Evolutionary conservation across 2,113 vertebrate species (phyloP).

Genomic region (Podocnemis expansa): DNA sequence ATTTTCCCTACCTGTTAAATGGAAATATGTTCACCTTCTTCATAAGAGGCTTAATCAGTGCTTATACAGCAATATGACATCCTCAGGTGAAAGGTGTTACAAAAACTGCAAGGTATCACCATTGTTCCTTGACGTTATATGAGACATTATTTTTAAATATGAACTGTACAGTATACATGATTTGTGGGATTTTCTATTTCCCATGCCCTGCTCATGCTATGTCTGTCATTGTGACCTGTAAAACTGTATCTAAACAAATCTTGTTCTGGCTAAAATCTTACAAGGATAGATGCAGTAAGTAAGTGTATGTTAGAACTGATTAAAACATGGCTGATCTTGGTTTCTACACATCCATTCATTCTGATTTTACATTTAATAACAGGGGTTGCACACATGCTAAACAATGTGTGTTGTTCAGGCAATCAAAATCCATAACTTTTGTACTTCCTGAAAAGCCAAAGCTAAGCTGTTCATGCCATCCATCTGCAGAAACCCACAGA

Average conservation of each 20-base stretch:
- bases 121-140: background rate
- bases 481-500: constrained; percentile 36
- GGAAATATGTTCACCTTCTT: background rate
- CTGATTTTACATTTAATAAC: constrained; percentile 40
- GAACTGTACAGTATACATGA: rapidly evolving
- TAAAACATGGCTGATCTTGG: constrained; percentile 19
- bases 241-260: background rate
- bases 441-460: constrained; percentile 63
- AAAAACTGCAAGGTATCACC: background rate
- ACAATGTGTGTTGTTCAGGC: constrained; percentile 36
- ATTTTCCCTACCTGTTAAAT: background rate
- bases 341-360: constrained; percentile 28
- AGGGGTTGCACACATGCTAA: constrained; percentile 47
- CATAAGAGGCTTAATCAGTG: too few relatives aligned
- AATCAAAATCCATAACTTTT: constrained; percentile 62
- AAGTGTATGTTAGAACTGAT: background rate
- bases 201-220: background rate
- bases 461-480: constrained; percentile 65
- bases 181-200: background rate
- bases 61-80: background rate
- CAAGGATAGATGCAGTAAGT: background rate
- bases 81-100: background rate
- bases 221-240: rapidly evolving
- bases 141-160: background rate
- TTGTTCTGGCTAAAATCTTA: background rate